Base-by-base conservation (phyloP, 2,797 vertebrate genomes). In the Enteromius trimaculatus region DNA sequence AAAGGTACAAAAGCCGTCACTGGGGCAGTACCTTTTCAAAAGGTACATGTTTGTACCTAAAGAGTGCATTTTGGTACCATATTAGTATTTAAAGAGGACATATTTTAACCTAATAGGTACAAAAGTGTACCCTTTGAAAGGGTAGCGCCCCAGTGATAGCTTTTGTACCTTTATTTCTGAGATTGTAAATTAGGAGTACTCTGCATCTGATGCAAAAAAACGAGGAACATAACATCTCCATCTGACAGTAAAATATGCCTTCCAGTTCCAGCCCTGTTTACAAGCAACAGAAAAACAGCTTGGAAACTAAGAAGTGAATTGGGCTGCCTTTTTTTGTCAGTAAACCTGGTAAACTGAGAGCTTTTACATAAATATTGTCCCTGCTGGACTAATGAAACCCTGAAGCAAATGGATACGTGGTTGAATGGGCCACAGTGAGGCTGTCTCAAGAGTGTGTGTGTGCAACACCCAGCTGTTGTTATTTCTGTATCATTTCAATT, bases 381-480 rank as follows among this genome's bases (percentile, higher is more conserved):
- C 81, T 74, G 34, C 44, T 80, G 65, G 47, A 71, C 64, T 72
- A 75, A 80, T 87, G 82, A 85, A 88, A 84, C 51, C 76, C 71
- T 77, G 49, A 77, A 85, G 47, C 84, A 83, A 85, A 79, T 83
- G 74, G 64, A 83, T 58, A 70, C 9, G 49, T 82, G 82, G 77
- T 60, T 83, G 77, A 86, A 86, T 83, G 74, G 80, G 23, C 78
- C 64, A n/a, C 47, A 71, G 82, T 84, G 81, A 55, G 55, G 3
- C 29, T 82, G 72, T 71, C 72, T 78, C 79, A 55, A 75, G 72
- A 83, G 65, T 75, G 69, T 84, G 80, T 62, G 53, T 58, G 79
- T 80, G 70, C 55, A 83, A 85, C 84, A 82, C 58, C 88, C 89
- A 87, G 89, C 87, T 90, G 88, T 88, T 90, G 81, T 89, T 89